Conservation (phyloP, 1,140 invertebrate genomes). For the Neomicropteryx cornuta region DNA sequence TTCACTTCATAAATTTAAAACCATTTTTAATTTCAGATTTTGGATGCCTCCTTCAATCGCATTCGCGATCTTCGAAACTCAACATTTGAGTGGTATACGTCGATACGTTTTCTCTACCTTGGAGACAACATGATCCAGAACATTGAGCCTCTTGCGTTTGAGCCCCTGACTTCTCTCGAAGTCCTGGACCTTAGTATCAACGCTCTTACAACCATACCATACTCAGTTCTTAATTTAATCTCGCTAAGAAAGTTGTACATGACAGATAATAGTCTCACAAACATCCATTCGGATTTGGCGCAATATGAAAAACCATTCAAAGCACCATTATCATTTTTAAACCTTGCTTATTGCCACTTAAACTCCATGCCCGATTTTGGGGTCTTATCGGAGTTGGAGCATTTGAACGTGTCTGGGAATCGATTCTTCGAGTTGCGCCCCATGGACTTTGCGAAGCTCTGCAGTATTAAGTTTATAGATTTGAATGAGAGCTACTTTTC, state of each 20-base stretch:
- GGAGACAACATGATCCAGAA: conserved; percentile 47
- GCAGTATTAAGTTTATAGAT: conserved; percentile 32
- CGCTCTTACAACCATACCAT: conserved; percentile 40
- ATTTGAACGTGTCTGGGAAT: conserved; percentile 37
- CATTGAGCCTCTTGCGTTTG: conserved; percentile 43
- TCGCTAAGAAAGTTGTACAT: conserved; percentile 45
- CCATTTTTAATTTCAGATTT: conserved; percentile 37
- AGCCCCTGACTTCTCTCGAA: conserved; percentile 35
- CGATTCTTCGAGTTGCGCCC: conserved; percentile 22
- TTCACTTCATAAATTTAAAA: too few relatives aligned
- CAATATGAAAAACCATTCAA: conserved; percentile 36
- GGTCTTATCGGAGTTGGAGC: conserved; percentile 30
- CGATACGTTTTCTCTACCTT: conserved; percentile 45
- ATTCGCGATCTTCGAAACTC: conserved; percentile 41
- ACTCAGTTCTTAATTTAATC: conserved; percentile 42
- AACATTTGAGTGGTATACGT: conserved; percentile 41
- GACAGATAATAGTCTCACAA: conserved; percentile 39
- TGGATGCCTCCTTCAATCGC: conserved; percentile 51
- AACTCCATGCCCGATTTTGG: conserved; percentile 40
- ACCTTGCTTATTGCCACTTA: conserved; percentile 42
- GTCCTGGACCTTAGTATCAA: conserved; percentile 47
- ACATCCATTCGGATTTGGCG: conserved; percentile 27
- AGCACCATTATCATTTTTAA: conserved; percentile 41
- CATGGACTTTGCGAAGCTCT: conserved; percentile 28
- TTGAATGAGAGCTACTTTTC: conserved; percentile 27